phyloP scores from a whole-genome alignment of 2,888 invertebrate genomes.

The Caenorhabditis virilis region DNA sequence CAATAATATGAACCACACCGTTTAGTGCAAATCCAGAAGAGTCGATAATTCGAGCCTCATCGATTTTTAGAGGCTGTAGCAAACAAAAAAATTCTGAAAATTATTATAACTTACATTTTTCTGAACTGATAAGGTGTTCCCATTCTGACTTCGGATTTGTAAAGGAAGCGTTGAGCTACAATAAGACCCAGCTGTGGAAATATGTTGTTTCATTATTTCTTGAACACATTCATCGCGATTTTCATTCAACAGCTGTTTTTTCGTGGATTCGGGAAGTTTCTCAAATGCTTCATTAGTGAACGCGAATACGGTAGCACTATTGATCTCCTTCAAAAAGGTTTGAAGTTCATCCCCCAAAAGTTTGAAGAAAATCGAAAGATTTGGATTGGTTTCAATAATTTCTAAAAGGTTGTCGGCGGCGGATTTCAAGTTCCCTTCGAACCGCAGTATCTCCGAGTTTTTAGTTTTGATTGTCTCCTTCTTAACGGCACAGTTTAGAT shows the following conservation, averaged over 20 bases:
- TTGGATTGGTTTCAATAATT: not conserved
- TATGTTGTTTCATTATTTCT: not conserved
- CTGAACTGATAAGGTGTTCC: not conserved
- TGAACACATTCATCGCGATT: conserved; percentile 3
- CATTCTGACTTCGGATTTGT: not conserved
- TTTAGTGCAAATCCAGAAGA: not conserved
- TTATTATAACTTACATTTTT: not conserved
- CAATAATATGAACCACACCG: conserved; percentile 9
- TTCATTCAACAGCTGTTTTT: not conserved
- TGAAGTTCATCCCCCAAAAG: not conserved
- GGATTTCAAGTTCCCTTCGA: conserved; percentile 1
- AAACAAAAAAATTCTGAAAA: not conserved
- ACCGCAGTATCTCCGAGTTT: not conserved
- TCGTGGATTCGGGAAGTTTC: not conserved
- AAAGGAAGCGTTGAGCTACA: not conserved
- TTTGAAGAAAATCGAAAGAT: not conserved
- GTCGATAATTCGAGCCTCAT: conserved; percentile 2
- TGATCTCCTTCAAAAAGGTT: not conserved
- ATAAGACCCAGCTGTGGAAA: not conserved
- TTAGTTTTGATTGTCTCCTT: not conserved
- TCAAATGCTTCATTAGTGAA: conserved; percentile 9
- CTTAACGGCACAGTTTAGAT: conserved; percentile 3
- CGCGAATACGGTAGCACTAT: conserved; percentile 3
- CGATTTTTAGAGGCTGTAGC: not conserved
- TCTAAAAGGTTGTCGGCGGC: conserved; percentile 2